Evolutionary conservation across 1,140 invertebrate species (phyloP), one percentile per base, ranked within the genome.

Genomic region (Lucilia sericata): DNA sequence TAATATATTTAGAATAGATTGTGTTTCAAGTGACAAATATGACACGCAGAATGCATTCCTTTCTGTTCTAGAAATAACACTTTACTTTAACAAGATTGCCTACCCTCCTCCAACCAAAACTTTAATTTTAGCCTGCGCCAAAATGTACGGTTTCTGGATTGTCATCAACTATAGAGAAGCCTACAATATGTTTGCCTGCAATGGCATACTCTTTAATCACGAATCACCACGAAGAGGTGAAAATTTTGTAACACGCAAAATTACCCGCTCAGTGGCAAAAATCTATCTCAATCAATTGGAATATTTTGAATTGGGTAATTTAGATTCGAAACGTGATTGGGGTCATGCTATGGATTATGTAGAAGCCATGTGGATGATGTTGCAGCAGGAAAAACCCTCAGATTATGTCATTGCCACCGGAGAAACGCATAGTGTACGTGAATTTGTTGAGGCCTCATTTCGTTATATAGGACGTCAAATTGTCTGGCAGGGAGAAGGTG

Each of bases 281-380:
- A 99, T 99, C 87, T 93, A 94, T 82, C 92, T 99, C 2, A 97
- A 97, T 9, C 94, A 97, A 84, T 94, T 98, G 90, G 95, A 99
- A 85, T 93, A 92, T 84, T 92, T 99, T 78, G 97, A 99, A 91
- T 92, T 99, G 47, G 99, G 99, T 65, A 99, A 99, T 92, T 92
- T 99, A 84, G 98, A 99, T 92, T 96, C 98, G 17, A 96, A 96
- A 91, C 93, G 99, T 88, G 99, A 99, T 92, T 99, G 99, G 99
- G 99, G 99, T 13, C 99, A 99, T 93, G 99, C 99, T 0, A 97
- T 95, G 91, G 99, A 99, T 92, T 99, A 99, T 92, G 97, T 99
- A 42, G 97, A 99, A 96, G 99, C 98, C 13, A 99, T 99, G 99
- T 99, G 98, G 98, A 91, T 98, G 88, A 99, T 99, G 97, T 92